These are phyloP conservation scores for Maniola jurtina DNA, from an alignment of 1,140 invertebrate species.

Conservation along the genomic window DNA sequence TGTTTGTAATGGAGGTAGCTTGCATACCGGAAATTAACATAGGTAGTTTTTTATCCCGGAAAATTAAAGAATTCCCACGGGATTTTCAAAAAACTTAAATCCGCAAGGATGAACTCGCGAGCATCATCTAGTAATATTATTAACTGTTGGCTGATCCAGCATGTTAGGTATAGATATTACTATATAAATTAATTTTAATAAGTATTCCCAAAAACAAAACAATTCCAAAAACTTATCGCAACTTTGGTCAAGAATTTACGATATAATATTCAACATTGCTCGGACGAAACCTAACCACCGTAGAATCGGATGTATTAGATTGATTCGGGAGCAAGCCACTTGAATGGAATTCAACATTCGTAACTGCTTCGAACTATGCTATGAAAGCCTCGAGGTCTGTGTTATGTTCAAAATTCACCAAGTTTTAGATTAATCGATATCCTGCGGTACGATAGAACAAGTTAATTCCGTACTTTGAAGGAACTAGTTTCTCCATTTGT, in stretches of 20 bases:
- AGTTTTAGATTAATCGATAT: slow-evolving; percentile 67
- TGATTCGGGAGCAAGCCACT: slow-evolving; percentile 19
- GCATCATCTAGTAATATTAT: too few species aligned
- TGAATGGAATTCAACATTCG: slow-evolving; percentile 28
- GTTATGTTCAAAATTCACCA: slow-evolving; percentile 47
- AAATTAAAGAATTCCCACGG: too few species aligned
- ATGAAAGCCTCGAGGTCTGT: slow-evolving; percentile 37
- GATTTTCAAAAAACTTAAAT: too few species aligned
- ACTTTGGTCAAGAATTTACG: background rate
- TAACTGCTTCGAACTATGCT: slow-evolving; percentile 42
- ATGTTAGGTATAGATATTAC: too few species aligned
- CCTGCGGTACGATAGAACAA: slow-evolving; percentile 51
- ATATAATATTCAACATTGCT: background rate
- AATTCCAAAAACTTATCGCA: background rate
- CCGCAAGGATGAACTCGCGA: too few species aligned
- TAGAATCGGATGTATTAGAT: slow-evolving; percentile 8
- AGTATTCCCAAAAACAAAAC: too few species aligned
- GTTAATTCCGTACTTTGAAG: slow-evolving; percentile 49
- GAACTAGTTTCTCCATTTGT: slow-evolving; percentile 50
- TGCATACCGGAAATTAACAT: too few species aligned
- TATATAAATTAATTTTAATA: too few species aligned
- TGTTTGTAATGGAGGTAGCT: too few species aligned
- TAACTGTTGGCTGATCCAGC: too few species aligned
- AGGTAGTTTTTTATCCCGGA: too few species aligned
- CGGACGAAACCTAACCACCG: background rate